Evolutionary conservation across 2,113 vertebrate genomes (phyloP), one percentile per base, ranked within the genome.

Genomic region (Spea multiplicata): DNA sequence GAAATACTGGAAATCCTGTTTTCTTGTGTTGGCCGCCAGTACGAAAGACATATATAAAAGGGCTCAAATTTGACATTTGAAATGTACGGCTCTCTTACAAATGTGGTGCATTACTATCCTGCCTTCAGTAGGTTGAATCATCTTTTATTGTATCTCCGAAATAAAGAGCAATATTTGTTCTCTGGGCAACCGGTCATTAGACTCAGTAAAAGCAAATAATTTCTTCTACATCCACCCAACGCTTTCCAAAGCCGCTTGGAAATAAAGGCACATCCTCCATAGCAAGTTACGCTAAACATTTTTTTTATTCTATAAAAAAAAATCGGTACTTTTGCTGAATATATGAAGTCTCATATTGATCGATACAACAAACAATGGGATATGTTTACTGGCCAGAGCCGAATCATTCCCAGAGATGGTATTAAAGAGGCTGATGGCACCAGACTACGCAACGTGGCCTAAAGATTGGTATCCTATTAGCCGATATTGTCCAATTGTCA

Each of bases 251-350:
- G 50, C 14, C 49, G 66, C 74, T 76, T 46, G 44, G 68, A 13
- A 59, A 69, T 52, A 59, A 75, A 69, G 46, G n/a, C 30, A 67
- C 50, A 49, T n/a, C 74, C 74, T 55, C 68, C 67, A 76, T 57
- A 12, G 66, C 68, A 68, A n/a, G 67, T 69, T 68, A 57, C 67
- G 73, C 44, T 75, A 52, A 66, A 59, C 6, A 64, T 66, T 76
- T 57, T 52, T 17, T 44, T 44, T 44, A 50, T 68, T 76, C 49
- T 52, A 76, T 52, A 71, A 30, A 30, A 30, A 30, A 30, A 30
- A 30, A 30, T 44, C 75, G 64, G 55, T 17, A 65, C 62, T 7
- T 44, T 30, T 8, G 64, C 62, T 46, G 17, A 66, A 76, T 67
- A 53, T 13, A 49, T 16, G 53, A 47, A 49, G 30, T 30, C n/a